These are phyloP conservation scores for Vandiemenella viatica DNA, from an alignment of 2,888 invertebrate species.

Conservation along the genomic window DNA sequence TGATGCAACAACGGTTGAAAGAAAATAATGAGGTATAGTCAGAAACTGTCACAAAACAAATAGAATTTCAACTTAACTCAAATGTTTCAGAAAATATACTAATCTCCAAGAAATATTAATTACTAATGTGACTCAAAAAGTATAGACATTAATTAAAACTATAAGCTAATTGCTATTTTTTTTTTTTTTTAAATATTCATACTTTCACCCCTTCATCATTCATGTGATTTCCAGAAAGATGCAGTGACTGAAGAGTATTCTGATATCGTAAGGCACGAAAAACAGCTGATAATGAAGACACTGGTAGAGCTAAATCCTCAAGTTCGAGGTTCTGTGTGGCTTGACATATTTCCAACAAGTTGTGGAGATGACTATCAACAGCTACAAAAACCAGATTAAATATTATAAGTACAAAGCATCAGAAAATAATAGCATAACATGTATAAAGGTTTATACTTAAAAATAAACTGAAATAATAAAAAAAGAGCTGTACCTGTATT, in stretches of 20 bases:
- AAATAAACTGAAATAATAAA: neutral
- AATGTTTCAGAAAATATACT: too few relatives aligned
- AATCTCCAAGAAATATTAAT: too few relatives aligned
- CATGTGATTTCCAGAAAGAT: neutral
- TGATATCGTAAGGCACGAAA: neutral
- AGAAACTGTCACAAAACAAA: too few relatives aligned
- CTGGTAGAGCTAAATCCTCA: neutral
- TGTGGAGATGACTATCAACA: neutral
- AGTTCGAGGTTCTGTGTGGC: neutral
- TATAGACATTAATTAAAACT: too few relatives aligned
- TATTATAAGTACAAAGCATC: too few relatives aligned
- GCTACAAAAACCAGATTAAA: neutral
- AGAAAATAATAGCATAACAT: too few relatives aligned
- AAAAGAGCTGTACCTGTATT: neutral
- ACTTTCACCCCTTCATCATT: neutral
- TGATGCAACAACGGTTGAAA: too few relatives aligned
- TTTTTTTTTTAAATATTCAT: neutral
- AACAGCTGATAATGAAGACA: neutral
- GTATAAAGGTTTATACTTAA: neutral
- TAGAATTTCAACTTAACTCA: too few relatives aligned
- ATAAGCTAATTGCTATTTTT: too few relatives aligned
- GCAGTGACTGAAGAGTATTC: neutral
- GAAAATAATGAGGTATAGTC: too few relatives aligned
- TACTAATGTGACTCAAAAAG: too few relatives aligned
- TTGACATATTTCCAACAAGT: neutral